Percentiles rank a stretch among this genome's conserved stretches.
Evolutionary conservation across 2,888 invertebrate genomes (phyloP).

Genomic region (Dascillus cervinus): DNA sequence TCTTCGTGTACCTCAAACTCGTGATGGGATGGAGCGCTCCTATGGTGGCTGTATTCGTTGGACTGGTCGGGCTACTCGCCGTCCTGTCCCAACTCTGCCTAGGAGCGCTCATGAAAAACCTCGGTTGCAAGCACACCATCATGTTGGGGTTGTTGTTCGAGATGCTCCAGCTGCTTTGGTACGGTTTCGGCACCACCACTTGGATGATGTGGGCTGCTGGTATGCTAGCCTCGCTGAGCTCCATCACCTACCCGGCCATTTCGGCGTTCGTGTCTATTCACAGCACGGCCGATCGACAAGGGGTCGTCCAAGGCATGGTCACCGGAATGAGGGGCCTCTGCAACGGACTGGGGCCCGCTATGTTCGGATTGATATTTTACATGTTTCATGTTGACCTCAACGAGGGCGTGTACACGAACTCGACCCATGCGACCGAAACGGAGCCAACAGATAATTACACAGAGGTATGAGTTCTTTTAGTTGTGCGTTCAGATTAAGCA

Average conservation of each 20-base stretch:
- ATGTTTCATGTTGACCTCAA: slow-evolving; percentile 96
- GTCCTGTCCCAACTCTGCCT: slow-evolving; percentile 89
- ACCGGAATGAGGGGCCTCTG: slow-evolving; percentile 98
- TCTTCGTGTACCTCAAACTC: slow-evolving; percentile 96
- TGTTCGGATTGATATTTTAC: slow-evolving; percentile 98
- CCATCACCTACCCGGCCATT: slow-evolving; percentile 97
- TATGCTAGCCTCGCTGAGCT: slow-evolving; percentile 88
- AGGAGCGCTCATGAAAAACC: slow-evolving; percentile 53
- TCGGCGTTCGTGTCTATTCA: slow-evolving; percentile 97
- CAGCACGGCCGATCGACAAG: slow-evolving; percentile 96
- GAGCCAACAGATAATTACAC: slow-evolving; percentile 46
- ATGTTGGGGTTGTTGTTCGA: slow-evolving; percentile 95
- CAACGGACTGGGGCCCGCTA: slow-evolving; percentile 95
- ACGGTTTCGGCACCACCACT: slow-evolving; percentile 90
- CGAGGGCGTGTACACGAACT: slow-evolving; percentile 51
- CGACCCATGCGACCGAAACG: slow-evolving; percentile 46
- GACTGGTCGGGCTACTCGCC: slow-evolving; percentile 91
- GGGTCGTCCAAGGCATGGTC: slow-evolving; percentile 66
- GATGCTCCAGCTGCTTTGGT: slow-evolving; percentile 95
- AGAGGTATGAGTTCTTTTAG: slow-evolving; percentile 35
- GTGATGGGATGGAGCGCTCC: slow-evolving; percentile 92
- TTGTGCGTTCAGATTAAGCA: no score
- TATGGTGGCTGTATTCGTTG: slow-evolving; percentile 96
- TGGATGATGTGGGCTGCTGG: slow-evolving; percentile 99
- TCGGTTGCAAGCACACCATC: slow-evolving; percentile 95